Evolutionary conservation across 2,797 vertebrate genomes (phyloP).

Genomic region (Harpagifer antarcticus): DNA sequence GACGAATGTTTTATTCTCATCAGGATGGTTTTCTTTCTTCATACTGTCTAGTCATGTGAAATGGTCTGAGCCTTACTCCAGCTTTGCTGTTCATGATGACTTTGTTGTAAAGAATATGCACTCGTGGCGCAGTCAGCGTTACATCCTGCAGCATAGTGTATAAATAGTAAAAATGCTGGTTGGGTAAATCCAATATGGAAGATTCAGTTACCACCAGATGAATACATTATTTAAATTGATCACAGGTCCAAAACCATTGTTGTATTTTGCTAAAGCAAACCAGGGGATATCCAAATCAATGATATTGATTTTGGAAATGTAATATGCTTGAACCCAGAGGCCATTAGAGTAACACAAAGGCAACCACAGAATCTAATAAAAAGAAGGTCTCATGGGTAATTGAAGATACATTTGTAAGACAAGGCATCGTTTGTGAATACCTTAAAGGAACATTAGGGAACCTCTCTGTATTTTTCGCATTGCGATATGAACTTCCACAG

Average conservation of each 20-base stretch:
- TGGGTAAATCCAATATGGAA: constrained; percentile 2
- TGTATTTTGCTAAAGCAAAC: constrained; percentile 20
- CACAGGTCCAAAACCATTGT: constrained; percentile 5
- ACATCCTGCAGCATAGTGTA: constrained; percentile 9
- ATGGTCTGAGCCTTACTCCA: not conserved
- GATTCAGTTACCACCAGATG: constrained; percentile 14
- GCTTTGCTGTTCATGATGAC: constrained; percentile 3
- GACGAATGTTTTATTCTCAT: not conserved
- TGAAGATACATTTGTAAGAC: not conserved
- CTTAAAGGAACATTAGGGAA: not conserved
- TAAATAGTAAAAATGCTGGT: not conserved
- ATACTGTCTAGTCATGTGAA: constrained; percentile 6
- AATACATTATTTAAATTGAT: constrained; percentile 32
- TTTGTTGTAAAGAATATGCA: constrained; percentile 7
- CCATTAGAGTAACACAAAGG: not conserved
- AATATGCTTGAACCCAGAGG: constrained; percentile 1
- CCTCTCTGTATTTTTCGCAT: not conserved
- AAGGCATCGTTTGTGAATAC: not conserved
- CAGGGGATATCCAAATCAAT: constrained; percentile 5
- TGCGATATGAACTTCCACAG: not conserved
- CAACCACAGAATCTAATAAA: not conserved
- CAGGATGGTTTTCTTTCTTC: constrained; percentile 23
- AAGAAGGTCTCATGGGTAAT: not conserved
- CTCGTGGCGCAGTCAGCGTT: constrained; percentile 9
- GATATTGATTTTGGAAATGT: constrained; percentile 19